Percentiles rank a stretch among this genome's conserved stretches.
Evolutionary conservation across 2,888 invertebrate species (phyloP).

Genomic region (Leucophenga montana): DNA sequence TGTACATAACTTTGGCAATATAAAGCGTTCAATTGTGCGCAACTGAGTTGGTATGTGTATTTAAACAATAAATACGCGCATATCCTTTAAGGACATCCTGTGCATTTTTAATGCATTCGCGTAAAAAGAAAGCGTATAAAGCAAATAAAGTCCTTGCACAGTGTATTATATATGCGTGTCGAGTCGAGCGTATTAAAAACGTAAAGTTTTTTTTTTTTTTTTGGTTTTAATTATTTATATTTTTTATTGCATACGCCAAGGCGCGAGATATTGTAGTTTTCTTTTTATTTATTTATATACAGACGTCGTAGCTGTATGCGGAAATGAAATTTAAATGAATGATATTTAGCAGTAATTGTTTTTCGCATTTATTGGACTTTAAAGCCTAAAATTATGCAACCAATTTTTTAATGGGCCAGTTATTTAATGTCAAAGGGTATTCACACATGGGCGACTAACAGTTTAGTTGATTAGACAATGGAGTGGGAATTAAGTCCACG

Average conservation of each 20-base stretch:
- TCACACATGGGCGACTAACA: too few relatives aligned
- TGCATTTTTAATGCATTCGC: constrained; percentile 23
- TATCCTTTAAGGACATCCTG: constrained; percentile 33
- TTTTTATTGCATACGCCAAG: constrained; percentile 5
- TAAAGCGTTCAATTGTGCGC: constrained; percentile 13
- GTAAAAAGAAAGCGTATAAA: background rate
- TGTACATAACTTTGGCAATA: constrained; percentile 9
- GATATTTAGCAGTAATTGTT: too few relatives aligned
- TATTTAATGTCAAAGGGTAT: too few relatives aligned
- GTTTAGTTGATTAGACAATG: too few relatives aligned
- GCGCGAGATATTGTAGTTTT: background rate
- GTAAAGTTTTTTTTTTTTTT: constrained; percentile 11
- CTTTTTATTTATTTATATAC: background rate
- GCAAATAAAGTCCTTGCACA: background rate
- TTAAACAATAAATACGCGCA: constrained; percentile 28
- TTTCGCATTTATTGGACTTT: too few relatives aligned
- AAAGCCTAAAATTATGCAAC: too few relatives aligned
- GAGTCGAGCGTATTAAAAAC: background rate
- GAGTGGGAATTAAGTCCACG: too few relatives aligned
- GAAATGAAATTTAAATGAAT: too few relatives aligned
- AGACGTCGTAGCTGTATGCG: background rate
- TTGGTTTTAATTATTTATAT: constrained; percentile 5
- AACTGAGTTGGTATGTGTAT: background rate
- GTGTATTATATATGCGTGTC: background rate
- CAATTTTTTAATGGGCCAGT: too few relatives aligned